phyloP scores from a whole-genome alignment of 2,113 vertebrate genomes.

The Phylloscopus trochiloides region DNA sequence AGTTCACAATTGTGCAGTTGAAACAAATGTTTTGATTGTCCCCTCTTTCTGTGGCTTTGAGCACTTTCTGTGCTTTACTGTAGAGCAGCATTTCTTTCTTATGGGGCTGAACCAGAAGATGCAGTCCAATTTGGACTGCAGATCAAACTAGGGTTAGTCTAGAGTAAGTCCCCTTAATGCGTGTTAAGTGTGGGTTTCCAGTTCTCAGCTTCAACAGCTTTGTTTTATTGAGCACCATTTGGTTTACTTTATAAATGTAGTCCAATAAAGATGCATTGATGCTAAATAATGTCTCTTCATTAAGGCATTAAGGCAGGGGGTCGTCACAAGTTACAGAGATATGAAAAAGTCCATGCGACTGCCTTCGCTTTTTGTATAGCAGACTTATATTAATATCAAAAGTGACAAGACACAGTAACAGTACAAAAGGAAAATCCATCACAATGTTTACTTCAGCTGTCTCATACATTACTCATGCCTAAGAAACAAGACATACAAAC shows the following conservation, averaged over 20 bases:
- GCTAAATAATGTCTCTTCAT: background rate
- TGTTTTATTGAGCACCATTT: background rate
- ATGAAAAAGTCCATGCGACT: background rate
- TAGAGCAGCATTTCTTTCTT: background rate
- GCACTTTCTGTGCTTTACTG: background rate
- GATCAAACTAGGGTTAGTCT: background rate
- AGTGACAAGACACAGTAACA: background rate
- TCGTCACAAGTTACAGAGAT: background rate
- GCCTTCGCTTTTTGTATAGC: background rate
- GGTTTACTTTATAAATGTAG: background rate
- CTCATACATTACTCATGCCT: background rate
- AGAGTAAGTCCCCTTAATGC: background rate
- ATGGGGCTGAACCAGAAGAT: background rate
- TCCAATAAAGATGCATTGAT: background rate
- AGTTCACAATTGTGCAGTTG: background rate
- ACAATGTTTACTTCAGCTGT: constrained; percentile 2
- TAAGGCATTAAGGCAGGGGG: background rate
- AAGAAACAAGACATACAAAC: background rate
- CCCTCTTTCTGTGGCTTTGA: background rate
- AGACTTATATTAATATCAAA: background rate
- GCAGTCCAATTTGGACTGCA: background rate
- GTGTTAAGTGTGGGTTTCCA: background rate
- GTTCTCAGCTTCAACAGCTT: background rate
- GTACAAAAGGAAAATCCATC: background rate
- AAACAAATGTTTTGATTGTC: background rate